Conservation (phyloP, 2,888 invertebrate species). For the Callosobruchus maculatus region DNA sequence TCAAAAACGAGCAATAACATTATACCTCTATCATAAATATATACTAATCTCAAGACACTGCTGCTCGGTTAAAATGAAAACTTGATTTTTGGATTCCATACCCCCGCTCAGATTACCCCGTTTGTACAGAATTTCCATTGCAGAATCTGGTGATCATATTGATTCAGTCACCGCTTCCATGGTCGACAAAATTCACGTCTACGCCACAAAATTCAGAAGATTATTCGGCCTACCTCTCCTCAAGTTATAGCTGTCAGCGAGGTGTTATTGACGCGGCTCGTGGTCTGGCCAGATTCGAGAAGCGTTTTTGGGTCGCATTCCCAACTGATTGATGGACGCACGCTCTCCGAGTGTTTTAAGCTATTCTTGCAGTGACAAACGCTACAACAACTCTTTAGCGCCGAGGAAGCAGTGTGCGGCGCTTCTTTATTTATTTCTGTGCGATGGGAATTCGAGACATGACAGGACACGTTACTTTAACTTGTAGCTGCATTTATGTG, state of each 20-base stretch:
- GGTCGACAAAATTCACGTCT: no score
- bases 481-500: neutral
- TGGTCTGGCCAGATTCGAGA: slow-evolving; percentile 21
- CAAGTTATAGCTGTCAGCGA: slow-evolving; percentile 16
- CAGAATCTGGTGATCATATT: no score
- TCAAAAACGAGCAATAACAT: no score
- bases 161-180: no score
- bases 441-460: neutral
- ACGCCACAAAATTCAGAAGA: no score
- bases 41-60: no score
- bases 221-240: neutral
- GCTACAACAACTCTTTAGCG: slow-evolving; percentile 13
- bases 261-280: slow-evolving; percentile 25
- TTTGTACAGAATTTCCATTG: no score
- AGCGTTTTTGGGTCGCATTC: slow-evolving; percentile 37
- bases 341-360: slow-evolving; percentile 11
- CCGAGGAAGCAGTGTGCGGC: neutral
- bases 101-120: no score
- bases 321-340: slow-evolving; percentile 34
- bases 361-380: slow-evolving; percentile 19
- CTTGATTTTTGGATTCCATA: no score
- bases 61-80: no score
- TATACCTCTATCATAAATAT: no score
- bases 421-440: neutral
- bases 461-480: neutral